A percentile compares a stretch with the other conserved stretches of the same genome.
Conservation (phyloP, 1,140 invertebrate genomes). For the Drosophila trapezifrons region DNA sequence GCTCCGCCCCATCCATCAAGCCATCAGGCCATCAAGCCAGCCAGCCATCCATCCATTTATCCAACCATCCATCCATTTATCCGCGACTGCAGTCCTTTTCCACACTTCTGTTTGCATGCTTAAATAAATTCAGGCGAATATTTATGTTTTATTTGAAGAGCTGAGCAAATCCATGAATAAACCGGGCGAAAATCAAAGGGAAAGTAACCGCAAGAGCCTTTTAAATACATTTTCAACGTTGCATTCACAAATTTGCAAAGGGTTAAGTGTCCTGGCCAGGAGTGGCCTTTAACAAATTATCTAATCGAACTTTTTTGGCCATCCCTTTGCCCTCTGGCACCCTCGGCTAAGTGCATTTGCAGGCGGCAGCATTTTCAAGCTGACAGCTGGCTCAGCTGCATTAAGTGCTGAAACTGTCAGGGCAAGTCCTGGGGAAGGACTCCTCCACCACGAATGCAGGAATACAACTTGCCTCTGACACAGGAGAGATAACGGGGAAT, state of each 20-base stretch:
- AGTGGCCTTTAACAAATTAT: conserved; percentile 46
- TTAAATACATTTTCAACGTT: not conserved
- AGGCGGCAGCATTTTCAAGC: conserved; percentile 21
- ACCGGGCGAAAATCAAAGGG: conserved; percentile 7
- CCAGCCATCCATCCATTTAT: conserved; percentile 10
- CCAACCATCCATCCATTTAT: conserved; percentile 26
- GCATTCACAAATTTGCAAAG: conserved; percentile 13
- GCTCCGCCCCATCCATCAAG: conserved; percentile 13
- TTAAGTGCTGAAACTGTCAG: conserved; percentile 45
- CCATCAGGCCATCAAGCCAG: conserved; percentile 14
- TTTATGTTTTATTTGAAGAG: conserved; percentile 25
- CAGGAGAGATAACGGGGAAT: conserved; percentile 45
- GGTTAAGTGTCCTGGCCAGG: conserved; percentile 7
- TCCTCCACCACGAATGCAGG: not conserved
- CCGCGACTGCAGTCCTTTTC: conserved; percentile 23
- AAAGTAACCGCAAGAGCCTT: conserved; percentile 8
- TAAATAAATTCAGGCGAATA: conserved; percentile 56
- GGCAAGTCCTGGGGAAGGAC: conserved; percentile 3
- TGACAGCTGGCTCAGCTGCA: conserved; percentile 51
- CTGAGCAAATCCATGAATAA: conserved; percentile 35
- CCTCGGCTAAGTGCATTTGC: conserved; percentile 19
- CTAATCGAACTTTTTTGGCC: conserved; percentile 32
- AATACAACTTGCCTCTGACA: conserved; percentile 35
- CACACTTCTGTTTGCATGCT: conserved; percentile 59
- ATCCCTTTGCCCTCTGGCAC: not conserved